phyloP scores from a whole-genome alignment of 2,888 invertebrate genomes.

The Parochlus steinenii region DNA sequence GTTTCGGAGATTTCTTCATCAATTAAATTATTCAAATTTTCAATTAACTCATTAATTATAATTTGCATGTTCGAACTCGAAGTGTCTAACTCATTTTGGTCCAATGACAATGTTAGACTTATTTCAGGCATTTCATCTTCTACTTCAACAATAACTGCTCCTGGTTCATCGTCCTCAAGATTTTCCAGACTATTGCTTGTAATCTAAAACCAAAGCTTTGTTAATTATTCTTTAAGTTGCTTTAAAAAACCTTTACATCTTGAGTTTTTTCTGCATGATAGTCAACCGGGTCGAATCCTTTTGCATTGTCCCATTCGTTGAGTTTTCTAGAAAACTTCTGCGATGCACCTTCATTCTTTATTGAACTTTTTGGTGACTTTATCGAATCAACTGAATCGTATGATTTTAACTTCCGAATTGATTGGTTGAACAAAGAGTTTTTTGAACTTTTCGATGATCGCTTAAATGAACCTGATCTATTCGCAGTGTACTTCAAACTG shows the following conservation, averaged over 20 bases:
- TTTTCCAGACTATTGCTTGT: slow-evolving; percentile 19
- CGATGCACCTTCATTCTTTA: slow-evolving; percentile 73
- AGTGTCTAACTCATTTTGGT: too few relatives aligned
- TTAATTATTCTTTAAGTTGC: too few relatives aligned
- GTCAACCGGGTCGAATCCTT: slow-evolving; percentile 57
- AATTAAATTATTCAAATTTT: too few relatives aligned
- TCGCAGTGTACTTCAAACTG: slow-evolving; percentile 28
- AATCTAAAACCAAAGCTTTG: slow-evolving; percentile 23
- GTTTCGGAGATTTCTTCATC: slow-evolving; percentile 2
- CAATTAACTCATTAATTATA: too few relatives aligned
- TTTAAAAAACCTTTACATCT: too few relatives aligned
- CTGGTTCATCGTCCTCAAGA: slow-evolving; percentile 39
- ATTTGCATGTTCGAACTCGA: too few relatives aligned
- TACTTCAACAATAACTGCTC: slow-evolving; percentile 63
- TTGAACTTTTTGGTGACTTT: slow-evolving; percentile 60
- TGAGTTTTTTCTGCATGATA: background rate
- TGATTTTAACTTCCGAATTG: slow-evolving; percentile 4
- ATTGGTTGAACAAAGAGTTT: background rate
- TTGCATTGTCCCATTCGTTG: slow-evolving; percentile 84
- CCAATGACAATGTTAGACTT: slow-evolving; percentile 51
- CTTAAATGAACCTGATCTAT: too few relatives aligned
- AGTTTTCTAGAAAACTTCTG: slow-evolving; percentile 77
- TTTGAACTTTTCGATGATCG: slow-evolving; percentile 9
- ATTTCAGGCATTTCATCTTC: slow-evolving; percentile 68
- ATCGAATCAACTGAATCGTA: slow-evolving; percentile 17